Evolutionary conservation across 2,113 vertebrate genomes (phyloP).

Genomic region (Bambusicola thoracicus): DNA sequence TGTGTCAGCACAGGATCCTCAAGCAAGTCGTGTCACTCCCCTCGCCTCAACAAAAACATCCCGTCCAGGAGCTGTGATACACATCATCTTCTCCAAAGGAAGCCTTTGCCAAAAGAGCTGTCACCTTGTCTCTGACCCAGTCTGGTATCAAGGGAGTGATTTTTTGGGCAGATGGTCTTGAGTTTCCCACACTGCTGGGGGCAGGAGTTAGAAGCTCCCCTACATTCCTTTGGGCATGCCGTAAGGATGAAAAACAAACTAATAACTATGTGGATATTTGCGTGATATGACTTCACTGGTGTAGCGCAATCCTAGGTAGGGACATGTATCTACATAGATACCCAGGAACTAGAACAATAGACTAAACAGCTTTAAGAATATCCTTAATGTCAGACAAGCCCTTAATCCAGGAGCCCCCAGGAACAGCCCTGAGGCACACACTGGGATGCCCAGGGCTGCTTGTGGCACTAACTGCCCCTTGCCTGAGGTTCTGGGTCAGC

Average conservation of each 20-base stretch:
- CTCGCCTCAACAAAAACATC: neutral
- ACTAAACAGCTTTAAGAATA: neutral
- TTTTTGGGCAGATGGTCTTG: neutral
- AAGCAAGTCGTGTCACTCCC: neutral
- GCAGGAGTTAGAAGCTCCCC: neutral
- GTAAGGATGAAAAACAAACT: neutral
- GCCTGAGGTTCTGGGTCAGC: neutral
- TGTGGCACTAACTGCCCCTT: neutral
- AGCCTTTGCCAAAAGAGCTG: neutral
- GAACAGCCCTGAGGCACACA: neutral
- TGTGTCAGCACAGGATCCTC: conserved; percentile 45
- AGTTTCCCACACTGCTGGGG: neutral
- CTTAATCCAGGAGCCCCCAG: neutral
- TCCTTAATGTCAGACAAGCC: neutral
- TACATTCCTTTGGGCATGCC: neutral
- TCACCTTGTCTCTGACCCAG: neutral
- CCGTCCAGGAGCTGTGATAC: neutral
- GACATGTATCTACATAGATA: neutral
- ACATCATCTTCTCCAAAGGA: neutral
- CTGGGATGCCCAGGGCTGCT: neutral
- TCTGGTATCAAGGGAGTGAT: neutral
- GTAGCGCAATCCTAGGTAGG: neutral
- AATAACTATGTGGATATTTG: neutral
- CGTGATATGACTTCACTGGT: neutral
- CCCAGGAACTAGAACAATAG: neutral